A percentile compares a stretch with the other conserved stretches of the same genome.
phyloP scores from a whole-genome alignment of 2,888 invertebrate species.

The Osmoderma eremita region DNA sequence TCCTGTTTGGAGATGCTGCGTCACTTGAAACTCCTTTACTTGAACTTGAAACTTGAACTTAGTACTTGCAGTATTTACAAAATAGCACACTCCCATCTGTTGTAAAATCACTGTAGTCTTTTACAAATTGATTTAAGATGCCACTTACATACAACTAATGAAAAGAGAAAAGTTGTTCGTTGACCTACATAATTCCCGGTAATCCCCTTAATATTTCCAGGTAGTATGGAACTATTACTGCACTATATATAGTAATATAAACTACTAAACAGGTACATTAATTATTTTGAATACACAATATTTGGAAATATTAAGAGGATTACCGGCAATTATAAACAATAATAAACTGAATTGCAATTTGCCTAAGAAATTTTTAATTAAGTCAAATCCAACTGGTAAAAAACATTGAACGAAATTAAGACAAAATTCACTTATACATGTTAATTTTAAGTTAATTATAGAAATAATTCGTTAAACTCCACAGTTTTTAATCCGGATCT shows the following conservation, averaged over 20 bases:
- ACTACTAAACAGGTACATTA: too few species aligned
- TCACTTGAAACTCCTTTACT: background rate
- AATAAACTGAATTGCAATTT: too few species aligned
- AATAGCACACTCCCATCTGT: slow-evolving; percentile 5
- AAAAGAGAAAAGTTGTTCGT: background rate
- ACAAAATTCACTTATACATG: too few species aligned
- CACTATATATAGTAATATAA: too few species aligned
- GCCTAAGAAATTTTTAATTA: background rate
- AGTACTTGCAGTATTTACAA: slow-evolving; percentile 10
- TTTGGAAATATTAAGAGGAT: too few species aligned
- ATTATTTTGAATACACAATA: too few species aligned
- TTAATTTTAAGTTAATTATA: too few species aligned
- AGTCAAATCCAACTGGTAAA: background rate
- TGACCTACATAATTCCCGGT: background rate
- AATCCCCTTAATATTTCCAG: slow-evolving; percentile 1
- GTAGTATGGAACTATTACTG: background rate
- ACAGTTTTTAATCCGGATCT: too few species aligned
- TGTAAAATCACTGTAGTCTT: slow-evolving; percentile 1
- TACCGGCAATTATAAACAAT: too few species aligned
- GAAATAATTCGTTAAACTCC: too few species aligned
- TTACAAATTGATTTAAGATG: slow-evolving; percentile 6
- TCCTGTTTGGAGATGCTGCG: slow-evolving; percentile 1
- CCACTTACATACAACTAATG: background rate
- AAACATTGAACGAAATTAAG: too few species aligned
- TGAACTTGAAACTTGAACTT: background rate